Evolutionary conservation across 2,113 vertebrate species (phyloP).

Genomic region (Hemibagrus wyckioides): DNA sequence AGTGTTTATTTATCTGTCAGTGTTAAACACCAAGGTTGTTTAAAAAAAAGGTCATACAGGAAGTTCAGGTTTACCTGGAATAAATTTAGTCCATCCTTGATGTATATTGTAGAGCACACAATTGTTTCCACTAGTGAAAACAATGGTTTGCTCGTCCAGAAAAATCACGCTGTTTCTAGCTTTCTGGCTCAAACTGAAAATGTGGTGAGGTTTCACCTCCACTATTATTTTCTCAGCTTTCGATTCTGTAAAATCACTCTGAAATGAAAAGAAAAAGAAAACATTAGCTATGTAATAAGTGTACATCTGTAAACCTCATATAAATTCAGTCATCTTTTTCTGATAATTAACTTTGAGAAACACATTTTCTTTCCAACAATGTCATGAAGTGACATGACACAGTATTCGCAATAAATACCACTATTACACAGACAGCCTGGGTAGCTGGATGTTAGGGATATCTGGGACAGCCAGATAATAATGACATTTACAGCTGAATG

Average conservation of each 20-base stretch:
- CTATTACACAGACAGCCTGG: background rate
- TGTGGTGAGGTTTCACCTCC: slow-evolving; percentile 73
- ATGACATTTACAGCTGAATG: background rate
- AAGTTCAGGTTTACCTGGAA: slow-evolving; percentile 75
- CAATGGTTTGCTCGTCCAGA: slow-evolving; percentile 82
- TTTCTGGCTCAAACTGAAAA: slow-evolving; percentile 77
- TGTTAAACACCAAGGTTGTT: background rate
- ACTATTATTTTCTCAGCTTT: slow-evolving; percentile 67
- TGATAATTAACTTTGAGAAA: too few species aligned
- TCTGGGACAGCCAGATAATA: too few species aligned
- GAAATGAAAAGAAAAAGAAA: background rate
- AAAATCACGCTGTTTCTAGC: slow-evolving; percentile 84
- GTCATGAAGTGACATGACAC: background rate
- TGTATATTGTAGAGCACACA: slow-evolving; percentile 83
- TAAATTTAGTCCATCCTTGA: slow-evolving; percentile 82
- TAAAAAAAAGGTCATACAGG: background rate
- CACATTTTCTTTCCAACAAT: background rate
- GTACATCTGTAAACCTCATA: background rate
- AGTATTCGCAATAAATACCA: background rate
- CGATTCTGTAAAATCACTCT: background rate
- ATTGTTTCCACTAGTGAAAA: slow-evolving; percentile 84
- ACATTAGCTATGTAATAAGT: background rate
- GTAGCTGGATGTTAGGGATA: too few species aligned
- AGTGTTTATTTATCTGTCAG: background rate
- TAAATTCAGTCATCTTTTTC: background rate